Evolutionary conservation across 2,113 vertebrate genomes (phyloP).

Genomic region (Rhipidura dahli): DNA sequence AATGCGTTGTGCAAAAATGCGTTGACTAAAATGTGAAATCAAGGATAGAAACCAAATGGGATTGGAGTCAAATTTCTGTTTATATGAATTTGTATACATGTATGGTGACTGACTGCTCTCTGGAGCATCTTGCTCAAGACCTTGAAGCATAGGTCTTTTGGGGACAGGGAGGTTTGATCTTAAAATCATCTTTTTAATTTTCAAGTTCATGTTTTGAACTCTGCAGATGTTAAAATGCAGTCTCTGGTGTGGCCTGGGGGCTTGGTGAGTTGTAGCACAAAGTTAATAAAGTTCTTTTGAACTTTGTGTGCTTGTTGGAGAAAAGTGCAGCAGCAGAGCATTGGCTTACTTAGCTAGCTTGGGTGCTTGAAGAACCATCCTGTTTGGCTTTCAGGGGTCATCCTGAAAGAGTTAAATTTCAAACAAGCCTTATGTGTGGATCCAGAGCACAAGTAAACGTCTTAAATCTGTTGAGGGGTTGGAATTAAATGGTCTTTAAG

Average conservation of each 20-base stretch:
- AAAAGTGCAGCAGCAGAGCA: not conserved
- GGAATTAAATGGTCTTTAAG: not conserved
- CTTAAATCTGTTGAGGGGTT: not conserved
- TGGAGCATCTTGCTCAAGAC: not conserved
- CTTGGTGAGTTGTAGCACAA: not conserved
- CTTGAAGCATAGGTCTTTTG: not conserved
- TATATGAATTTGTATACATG: not conserved
- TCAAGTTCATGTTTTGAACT: not conserved
- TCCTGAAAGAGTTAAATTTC: not conserved
- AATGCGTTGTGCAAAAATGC: not conserved
- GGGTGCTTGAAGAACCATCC: not conserved
- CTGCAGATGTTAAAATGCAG: not conserved
- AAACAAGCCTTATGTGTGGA: not conserved
- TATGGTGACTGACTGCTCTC: not conserved
- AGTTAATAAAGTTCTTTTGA: not conserved
- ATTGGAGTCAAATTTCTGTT: not conserved
- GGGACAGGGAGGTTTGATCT: accelerated
- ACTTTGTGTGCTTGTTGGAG: not conserved
- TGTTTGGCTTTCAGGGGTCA: not conserved
- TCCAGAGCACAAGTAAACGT: not conserved
- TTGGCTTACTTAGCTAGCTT: not conserved
- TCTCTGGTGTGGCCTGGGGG: not conserved
- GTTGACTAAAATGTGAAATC: not conserved
- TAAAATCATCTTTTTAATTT: not conserved
- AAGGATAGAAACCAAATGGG: not conserved